Conservation (phyloP, 2,797 vertebrate genomes). For the Paedocypris micromegethes region DNA sequence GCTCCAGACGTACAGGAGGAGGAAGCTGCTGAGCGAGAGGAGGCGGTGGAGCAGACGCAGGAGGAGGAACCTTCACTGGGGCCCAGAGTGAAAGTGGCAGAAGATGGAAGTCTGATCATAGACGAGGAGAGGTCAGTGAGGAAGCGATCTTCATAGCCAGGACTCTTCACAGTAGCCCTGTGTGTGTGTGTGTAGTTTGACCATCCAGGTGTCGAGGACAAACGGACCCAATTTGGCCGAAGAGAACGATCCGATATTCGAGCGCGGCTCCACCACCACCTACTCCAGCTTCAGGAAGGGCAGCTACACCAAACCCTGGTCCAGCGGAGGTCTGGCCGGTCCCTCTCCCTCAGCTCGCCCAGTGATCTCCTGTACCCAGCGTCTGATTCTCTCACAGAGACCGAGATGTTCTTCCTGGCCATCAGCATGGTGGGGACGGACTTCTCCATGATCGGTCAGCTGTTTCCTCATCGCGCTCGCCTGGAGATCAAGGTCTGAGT, state of each 20-base stretch:
- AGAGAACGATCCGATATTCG: constrained; percentile 91
- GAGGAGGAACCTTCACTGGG: constrained; percentile 79
- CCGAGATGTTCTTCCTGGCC: constrained; percentile 96
- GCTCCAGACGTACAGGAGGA: constrained; percentile 31
- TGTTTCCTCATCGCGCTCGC: constrained; percentile 90
- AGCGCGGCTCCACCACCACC: constrained; percentile 91
- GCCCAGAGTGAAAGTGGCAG: constrained; percentile 93
- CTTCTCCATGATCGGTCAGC: constrained; percentile 92
- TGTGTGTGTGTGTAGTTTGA: constrained; percentile 76
- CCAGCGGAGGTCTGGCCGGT: constrained; percentile 74
- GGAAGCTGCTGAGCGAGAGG: constrained; percentile 54
- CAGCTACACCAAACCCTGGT: constrained; percentile 86
- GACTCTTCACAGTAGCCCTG: neutral
- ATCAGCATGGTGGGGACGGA: constrained; percentile 98
- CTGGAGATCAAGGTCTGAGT: constrained; percentile 87
- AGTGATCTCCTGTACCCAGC: neutral
- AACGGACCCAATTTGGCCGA: constrained; percentile 83
- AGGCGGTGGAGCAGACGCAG: constrained; percentile 57
- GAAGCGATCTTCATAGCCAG: neutral
- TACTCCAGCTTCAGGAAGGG: constrained; percentile 93
- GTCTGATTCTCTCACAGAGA: constrained; percentile 69
- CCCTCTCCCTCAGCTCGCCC: too few relatives aligned
- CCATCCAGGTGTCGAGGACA: constrained; percentile 85
- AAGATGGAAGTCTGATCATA: constrained; percentile 94
- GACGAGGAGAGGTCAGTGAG: constrained; percentile 88